Conservation (phyloP, 1,140 invertebrate genomes). For the Drosophila teissieri region DNA sequence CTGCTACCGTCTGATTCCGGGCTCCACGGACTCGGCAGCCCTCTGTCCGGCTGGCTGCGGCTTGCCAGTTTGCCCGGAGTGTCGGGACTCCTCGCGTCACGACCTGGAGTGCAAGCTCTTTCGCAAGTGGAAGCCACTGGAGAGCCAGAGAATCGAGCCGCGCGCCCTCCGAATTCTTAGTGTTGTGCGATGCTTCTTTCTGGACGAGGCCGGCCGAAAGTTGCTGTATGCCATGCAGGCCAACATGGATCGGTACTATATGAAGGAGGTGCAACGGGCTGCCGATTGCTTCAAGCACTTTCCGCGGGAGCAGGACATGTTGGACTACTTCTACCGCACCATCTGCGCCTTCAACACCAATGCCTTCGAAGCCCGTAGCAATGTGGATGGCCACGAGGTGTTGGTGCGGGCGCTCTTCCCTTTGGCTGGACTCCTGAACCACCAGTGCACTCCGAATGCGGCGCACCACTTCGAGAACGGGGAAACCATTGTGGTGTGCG, state of each 20-base stretch:
- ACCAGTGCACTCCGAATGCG: constrained; percentile 91
- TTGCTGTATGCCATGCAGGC: constrained; percentile 87
- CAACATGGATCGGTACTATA: constrained; percentile 86
- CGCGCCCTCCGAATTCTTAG: constrained; percentile 86
- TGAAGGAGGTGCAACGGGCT: constrained; percentile 87
- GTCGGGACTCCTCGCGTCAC: constrained; percentile 86
- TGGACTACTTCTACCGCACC: constrained; percentile 85
- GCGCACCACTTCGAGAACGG: constrained; percentile 87
- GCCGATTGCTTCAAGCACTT: constrained; percentile 86
- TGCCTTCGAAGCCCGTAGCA: constrained; percentile 89
- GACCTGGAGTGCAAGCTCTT: constrained; percentile 87
- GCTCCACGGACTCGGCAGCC: constrained; percentile 65
- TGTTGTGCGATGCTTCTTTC: constrained; percentile 87
- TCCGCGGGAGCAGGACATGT: constrained; percentile 87
- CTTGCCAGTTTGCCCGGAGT: constrained; percentile 85
- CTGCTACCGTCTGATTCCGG: constrained; percentile 64
- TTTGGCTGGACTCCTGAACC: constrained; percentile 90
- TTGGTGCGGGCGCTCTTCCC: constrained; percentile 90
- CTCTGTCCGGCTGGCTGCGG: constrained; percentile 84
- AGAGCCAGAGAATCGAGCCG: constrained; percentile 85
- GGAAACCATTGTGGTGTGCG: constrained; percentile 87
- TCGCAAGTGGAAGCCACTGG: constrained; percentile 85
- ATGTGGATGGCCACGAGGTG: constrained; percentile 84
- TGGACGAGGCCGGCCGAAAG: constrained; percentile 85
- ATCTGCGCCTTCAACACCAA: constrained; percentile 90